Percentiles rank a stretch among this genome's conserved stretches.
phyloP scores from a whole-genome alignment of 1,140 invertebrate genomes.

The Yoshiicerus persimilis region DNA sequence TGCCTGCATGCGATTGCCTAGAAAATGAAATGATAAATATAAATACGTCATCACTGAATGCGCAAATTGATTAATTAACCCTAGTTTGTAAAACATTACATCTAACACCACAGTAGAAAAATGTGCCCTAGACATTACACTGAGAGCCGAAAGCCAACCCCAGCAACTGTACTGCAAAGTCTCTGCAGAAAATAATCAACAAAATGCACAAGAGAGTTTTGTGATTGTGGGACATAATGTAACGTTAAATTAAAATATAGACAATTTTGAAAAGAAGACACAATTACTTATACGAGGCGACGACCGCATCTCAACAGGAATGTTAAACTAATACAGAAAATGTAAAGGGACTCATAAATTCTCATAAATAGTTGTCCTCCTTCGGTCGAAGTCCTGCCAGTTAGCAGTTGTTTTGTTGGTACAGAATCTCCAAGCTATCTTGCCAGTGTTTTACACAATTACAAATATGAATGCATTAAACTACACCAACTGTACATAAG shows the following conservation, averaged over 20 bases:
- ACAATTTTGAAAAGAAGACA: background rate
- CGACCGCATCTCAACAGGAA: background rate
- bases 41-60: background rate
- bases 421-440: background rate
- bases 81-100: background rate
- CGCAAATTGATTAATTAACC: background rate
- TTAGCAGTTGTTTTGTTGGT: background rate
- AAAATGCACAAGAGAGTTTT: background rate
- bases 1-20: background rate
- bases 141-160: no score
- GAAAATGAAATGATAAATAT: background rate
- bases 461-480: background rate
- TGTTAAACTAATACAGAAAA: constrained; percentile 1
- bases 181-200: background rate
- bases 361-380: constrained; percentile 1
- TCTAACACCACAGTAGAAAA: background rate
- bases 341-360: constrained; percentile 18
- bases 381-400: background rate
- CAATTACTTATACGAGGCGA: background rate
- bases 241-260: background rate
- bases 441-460: background rate
- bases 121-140: background rate
- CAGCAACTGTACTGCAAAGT: no score
- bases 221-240: background rate
- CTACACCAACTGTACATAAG: background rate